Evolutionary conservation across 1,140 invertebrate genomes (phyloP), one percentile per base, ranked within the genome.

Genomic region (Drosophila kanapiae): DNA sequence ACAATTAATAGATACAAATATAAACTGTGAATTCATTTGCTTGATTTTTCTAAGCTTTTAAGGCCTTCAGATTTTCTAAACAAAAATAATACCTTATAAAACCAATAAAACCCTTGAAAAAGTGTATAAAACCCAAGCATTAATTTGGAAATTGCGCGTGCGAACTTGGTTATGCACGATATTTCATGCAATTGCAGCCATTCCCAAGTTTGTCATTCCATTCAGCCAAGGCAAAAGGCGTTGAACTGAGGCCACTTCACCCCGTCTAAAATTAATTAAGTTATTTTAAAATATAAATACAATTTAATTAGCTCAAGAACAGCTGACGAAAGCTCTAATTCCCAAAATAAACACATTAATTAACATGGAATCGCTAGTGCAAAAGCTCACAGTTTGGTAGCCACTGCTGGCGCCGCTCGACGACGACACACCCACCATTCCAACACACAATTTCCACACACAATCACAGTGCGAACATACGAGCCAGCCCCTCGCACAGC

Each of bases 81-180:
- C 3, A 14, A 35, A 29, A 42, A n/a, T 11, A 1, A 31, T 7
- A 29, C 18, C 4, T 31, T 8, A 8, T 31, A 7, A 27, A 45
- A 33, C 6, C 6, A 16, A 42, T 40, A 2, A 42, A 23, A 43
- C 53, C 14, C 53, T 53, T 59, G 10, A 38, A 9, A 2, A 14
- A 60, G 56, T 23, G 56, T 29, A 38, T 54, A 14, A 76, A 60
- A 38, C 27, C 31, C 2, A 49, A 57, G 54, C 38, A 54, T 38
- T 33, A 77, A 45, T 87, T 77, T 83, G 35, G 84, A 83, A 87
- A 83, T 80, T 69, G 35, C 45, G 67, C 80, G 84, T 88, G 83
- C 72, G 72, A 60, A 78, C 74, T 69, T 40, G 35, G 77, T 75
- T 88, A 78, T 84, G 76, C 83, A 87, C 84, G 83, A 87, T 60